Evolutionary conservation across 2,888 invertebrate genomes (phyloP), one percentile per base, ranked within the genome.

Genomic region (Homarus gammarus): DNA sequence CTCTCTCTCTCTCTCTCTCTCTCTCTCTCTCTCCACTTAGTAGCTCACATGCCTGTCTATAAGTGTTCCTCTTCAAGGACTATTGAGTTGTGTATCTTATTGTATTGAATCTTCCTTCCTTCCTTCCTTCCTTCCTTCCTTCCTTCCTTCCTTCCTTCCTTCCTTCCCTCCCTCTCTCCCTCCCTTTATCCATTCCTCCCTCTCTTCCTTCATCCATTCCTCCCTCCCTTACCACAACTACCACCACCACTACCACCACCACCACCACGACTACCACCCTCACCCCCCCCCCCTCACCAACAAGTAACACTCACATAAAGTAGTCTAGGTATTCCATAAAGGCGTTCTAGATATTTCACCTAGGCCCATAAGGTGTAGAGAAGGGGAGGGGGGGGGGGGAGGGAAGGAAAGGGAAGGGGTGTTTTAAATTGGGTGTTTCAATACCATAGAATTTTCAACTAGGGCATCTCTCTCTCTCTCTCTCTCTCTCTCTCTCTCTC

Each of bases 1-100:
- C 68, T 68, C 27, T 68, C 68, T 68, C 68, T 68, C 68, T 68
- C 68, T 68, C 68, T 68, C 68, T 64, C n/a, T 64, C n/a, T 64
- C n/a, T 64, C n/a, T 64, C n/a, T 64, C n/a, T 64, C n/a, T 64
- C n/a, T 64, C n/a, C n/a, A n/a, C n/a, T n/a, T n/a, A n/a, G n/a
- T n/a, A n/a, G n/a, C n/a, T n/a, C n/a, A n/a, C n/a, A n/a, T n/a
- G n/a, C n/a, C n/a, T n/a, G n/a, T n/a, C n/a, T n/a, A n/a, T n/a
- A n/a, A n/a, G n/a, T n/a, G n/a, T n/a, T n/a, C n/a, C n/a, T n/a
- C n/a, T n/a, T n/a, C n/a, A n/a, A n/a, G n/a, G n/a, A n/a, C n/a
- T n/a, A n/a, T n/a, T n/a, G n/a, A n/a, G n/a, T n/a, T n/a, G n/a
- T n/a, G n/a, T n/a, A n/a, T n/a, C n/a, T n/a, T n/a, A n/a, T n/a